These are phyloP conservation scores for Petrocephalus sullivani DNA, from an alignment of 2,797 vertebrate genomes.

Conservation along the genomic window DNA sequence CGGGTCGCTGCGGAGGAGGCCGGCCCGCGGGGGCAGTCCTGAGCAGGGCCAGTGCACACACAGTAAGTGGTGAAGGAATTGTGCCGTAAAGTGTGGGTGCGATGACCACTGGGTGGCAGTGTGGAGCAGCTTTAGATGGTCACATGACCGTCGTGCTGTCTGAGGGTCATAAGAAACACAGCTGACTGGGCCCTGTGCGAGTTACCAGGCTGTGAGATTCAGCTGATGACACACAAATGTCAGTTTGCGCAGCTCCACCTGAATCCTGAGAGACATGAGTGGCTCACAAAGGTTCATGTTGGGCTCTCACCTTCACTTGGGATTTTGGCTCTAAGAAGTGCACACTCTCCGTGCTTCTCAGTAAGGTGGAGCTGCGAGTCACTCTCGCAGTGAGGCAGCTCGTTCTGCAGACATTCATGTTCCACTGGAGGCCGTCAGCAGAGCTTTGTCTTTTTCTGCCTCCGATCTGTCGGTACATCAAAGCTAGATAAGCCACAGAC, in stretches of 20 bases:
- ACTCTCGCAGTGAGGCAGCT: background rate
- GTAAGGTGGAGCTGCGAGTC: background rate
- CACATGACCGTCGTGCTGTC: background rate
- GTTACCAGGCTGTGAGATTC: background rate
- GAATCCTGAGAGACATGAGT: background rate
- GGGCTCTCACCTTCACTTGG: background rate
- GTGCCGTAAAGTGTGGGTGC: background rate
- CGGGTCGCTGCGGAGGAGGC: conserved; percentile 25
- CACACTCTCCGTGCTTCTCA: background rate
- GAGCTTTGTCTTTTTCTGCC: background rate
- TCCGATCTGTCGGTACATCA: conserved; percentile 14
- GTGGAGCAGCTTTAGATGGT: background rate
- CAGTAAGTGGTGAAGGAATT: background rate
- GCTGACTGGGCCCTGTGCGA: background rate
- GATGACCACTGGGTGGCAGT: background rate
- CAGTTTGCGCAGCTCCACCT: background rate
- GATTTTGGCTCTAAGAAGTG: background rate
- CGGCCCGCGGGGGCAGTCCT: background rate
- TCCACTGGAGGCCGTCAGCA: conserved; percentile 4
- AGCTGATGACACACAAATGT: background rate
- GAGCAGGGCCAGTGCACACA: conserved; percentile 9
- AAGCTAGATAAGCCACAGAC: background rate
- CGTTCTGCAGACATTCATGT: background rate
- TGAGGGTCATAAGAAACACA: background rate
- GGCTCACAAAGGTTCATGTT: background rate